Evolutionary conservation across 1,140 invertebrate species (phyloP), one percentile per base, ranked within the genome.

Genomic region (Amphibalanus amphitrite): DNA sequence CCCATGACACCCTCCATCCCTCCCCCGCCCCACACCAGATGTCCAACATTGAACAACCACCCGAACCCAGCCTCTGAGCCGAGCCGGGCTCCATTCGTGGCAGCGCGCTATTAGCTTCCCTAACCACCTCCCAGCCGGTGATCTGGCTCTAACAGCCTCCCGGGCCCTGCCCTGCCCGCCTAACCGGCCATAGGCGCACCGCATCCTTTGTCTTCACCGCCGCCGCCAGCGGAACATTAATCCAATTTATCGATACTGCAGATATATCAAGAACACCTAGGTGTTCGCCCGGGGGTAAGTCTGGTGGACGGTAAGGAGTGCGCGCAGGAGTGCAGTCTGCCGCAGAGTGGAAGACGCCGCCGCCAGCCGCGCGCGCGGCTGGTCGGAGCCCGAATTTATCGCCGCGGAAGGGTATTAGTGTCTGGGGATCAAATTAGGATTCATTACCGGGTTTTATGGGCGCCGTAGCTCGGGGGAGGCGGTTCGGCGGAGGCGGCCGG

Each of bases 221-320:
- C 47, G 47, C 47, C 47, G 6, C 47, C 47, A 59, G 47, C 47
- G 17, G 1, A 20, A 20, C 17, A 59, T 59, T 59, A 59, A 59
- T 59, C 47, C 47, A 59, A 59, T 59, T 59, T 59, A 59, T 59
- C 17, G 47, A 59, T 59, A 59, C 10, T 59, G 47, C 47, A 59
- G 47, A 59, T 59, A 59, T 59, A 59, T 59, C 47, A 59, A 59
- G 47, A 59, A 59, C 47, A 59, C 47, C 47, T 59, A 59, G 47
- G 47, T 17, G 47, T 17, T 3, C 1, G 47, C 47, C 17, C 6
- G 1, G 13, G 20, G 47, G 10, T 23, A 20, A 17, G 20, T 59
- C 47, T 59, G 47, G 6, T 20, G 17, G 6, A 3, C 47, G 47
- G 47, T 6, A 20, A 1, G 1, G 10, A 20, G 47, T 59, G 47